Base-by-base conservation (phyloP, 2,113 vertebrate species). In the Sturnira hondurensis region DNA sequence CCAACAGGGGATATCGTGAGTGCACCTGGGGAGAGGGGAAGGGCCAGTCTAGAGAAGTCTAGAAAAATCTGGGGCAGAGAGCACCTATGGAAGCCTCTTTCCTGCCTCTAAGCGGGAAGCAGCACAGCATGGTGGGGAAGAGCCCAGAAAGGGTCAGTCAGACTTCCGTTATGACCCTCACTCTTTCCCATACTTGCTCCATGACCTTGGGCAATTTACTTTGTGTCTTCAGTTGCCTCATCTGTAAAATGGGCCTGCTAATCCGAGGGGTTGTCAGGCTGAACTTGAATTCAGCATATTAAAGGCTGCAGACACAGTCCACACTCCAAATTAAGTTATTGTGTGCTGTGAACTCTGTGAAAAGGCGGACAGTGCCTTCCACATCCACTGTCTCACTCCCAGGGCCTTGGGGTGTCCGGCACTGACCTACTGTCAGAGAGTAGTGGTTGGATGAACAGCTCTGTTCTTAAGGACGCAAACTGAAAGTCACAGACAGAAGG, bases 1-100 rank as follows among this genome's bases (percentile, higher is more conserved):
- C 17, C 2, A n/a, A 13, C 8, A 67, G 31, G 2, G 4, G 2
- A 13, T 45, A 1, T 38, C 22, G 12, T 1, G n/a, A 70, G 52
- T 19, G 61, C 52, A 24, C 61, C 52, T 52, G 67, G 52, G 14
- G n/a, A 67, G 43, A 76, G 14, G 5, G 16, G 38, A 47, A 67
- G 14, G 52, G 47, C 11, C 41, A 26, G 61, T 63, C 28, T 83
- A 11, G 33, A 77, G 36, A 47, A 54, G 5, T 56, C 50, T 54
- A 15, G 81, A 94, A 90, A 74, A 43, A 17, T 83, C 67, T 43
- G 56, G 28, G 68, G 33, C 70, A 28, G 13, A 83, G 31, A 15
- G 17, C 6, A 4, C 14, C 52, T 31, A 3, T 54, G 41, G 41
- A 85, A n/a, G 38, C 31, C 24, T 61, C 5, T 26, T 43, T 58